Evolutionary conservation across 2,888 invertebrate genomes (phyloP), one percentile per base, ranked within the genome.

Genomic region (Ochropleura plecta): DNA sequence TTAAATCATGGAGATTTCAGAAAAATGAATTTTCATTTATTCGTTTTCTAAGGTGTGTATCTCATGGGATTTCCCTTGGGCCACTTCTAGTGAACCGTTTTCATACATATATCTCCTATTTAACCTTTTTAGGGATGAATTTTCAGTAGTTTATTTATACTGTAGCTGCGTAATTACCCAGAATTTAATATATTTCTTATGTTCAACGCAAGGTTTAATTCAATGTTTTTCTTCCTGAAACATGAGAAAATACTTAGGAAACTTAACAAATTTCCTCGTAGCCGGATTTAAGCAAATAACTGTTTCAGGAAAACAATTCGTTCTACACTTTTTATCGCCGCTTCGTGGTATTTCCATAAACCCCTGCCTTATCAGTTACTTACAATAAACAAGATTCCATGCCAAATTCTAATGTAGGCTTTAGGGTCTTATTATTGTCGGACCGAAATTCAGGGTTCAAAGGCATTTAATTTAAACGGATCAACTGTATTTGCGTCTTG

Each of bases 381-480:
- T 69, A 62, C 48, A 55, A 84, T 30, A 30, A 64, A 70, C 53
- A 67, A 57, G 69, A 71, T 60, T 66, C 42, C 67, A 53, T 70
- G 63, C 63, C 30, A 73, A 70, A 83, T 83, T 75, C 30, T 71
- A 74, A 79, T 66, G 63, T 59, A 42, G 55, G 63, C 40, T 72
- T 72, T 40, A 49, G 30, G 49, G 40, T 71, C 74, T 71, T 71
- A 70, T 67, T 83, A 55, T 62, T 62, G 53, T 66, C 51, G 53
- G 9, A 51, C n/a, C 18, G 57, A 76, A 75, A 72, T 80, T 66
- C 67, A 60, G 55, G 79, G 63, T 55, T 16, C 81, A 40, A 53
- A 62, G 66, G 65, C 46, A 63, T 72, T 80, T 53, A 44, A 80
- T 72, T 74, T 63, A 57, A 72, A 79, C 60, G 65, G 73, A 71